Evolutionary conservation across 64 coral and sea anemone species (phyloP).

Genomic region (Montipora sp.): DNA sequence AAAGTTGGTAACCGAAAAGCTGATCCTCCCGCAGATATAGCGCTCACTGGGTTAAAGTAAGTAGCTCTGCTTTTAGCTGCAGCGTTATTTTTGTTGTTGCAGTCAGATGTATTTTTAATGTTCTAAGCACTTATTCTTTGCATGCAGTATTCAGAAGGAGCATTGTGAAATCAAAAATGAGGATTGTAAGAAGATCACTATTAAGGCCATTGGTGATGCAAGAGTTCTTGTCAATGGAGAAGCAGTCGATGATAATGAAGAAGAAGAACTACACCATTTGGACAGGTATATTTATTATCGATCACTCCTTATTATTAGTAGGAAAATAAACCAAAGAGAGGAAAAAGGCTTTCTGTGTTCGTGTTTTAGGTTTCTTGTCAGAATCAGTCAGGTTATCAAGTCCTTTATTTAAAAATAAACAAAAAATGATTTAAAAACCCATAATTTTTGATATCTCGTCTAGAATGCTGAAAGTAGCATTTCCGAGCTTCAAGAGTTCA

Average conservation of each 20-base stretch:
- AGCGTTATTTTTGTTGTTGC: not conserved
- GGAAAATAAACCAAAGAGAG: too few relatives aligned
- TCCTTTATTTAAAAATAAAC: too few relatives aligned
- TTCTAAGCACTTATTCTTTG: not conserved
- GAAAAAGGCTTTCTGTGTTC: too few relatives aligned
- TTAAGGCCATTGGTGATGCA: constrained; percentile 73
- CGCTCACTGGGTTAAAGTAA: constrained; percentile 86
- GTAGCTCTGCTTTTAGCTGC: not conserved
- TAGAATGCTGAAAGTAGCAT: too few relatives aligned
- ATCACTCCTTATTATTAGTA: too few relatives aligned
- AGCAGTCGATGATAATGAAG: constrained; percentile 77
- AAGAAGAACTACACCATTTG: constrained; percentile 83
- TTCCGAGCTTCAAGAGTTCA: too few relatives aligned
- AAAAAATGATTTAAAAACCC: too few relatives aligned
- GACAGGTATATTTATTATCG: constrained; percentile 73
- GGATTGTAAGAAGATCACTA: constrained; percentile 51
- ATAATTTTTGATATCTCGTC: too few relatives aligned
- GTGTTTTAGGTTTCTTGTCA: too few relatives aligned
- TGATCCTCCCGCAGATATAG: constrained; percentile 86
- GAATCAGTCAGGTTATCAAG: too few relatives aligned
- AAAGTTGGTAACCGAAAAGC: constrained; percentile 95
- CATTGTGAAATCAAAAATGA: constrained; percentile 84
- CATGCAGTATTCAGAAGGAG: constrained; percentile 76
- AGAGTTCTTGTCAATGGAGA: constrained; percentile 95
- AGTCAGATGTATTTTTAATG: not conserved